Evolutionary conservation across 2,797 vertebrate genomes (phyloP).

Genomic region (Amblyopsis hoosieri): DNA sequence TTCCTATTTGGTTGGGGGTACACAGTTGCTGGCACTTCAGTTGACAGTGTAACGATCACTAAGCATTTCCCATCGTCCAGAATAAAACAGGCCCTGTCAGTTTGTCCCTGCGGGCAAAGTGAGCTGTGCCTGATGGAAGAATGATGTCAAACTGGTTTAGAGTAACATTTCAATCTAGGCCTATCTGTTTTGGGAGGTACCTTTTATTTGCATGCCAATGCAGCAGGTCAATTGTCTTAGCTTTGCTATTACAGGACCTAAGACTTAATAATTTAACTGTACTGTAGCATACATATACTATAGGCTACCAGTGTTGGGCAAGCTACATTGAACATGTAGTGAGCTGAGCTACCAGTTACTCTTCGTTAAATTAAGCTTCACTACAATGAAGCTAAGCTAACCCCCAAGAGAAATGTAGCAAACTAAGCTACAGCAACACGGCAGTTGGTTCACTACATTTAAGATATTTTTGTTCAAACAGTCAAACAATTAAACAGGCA

Average conservation of each 20-base stretch:
- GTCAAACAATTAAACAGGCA: too few species aligned
- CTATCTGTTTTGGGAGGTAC: conserved; percentile 52
- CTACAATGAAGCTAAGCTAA: too few species aligned
- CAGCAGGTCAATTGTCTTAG: conserved; percentile 45
- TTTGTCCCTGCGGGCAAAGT: conserved; percentile 69
- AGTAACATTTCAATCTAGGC: conserved; percentile 46
- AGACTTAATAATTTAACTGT: neutral
- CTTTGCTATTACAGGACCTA: conserved; percentile 35
- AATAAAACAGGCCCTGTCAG: conserved; percentile 59
- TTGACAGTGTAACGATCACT: conserved; percentile 11
- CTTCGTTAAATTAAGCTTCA: too few species aligned
- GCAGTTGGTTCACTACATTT: too few species aligned
- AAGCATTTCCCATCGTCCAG: conserved; percentile 42
- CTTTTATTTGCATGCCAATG: conserved; percentile 41
- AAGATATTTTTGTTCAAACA: too few species aligned
- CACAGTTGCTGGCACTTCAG: neutral
- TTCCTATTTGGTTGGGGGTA: neutral
- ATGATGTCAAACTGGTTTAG: conserved; percentile 81
- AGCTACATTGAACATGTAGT: too few species aligned
- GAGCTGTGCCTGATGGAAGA: conserved; percentile 75
- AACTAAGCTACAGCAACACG: too few species aligned
- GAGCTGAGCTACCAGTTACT: too few species aligned
- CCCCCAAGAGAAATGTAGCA: too few species aligned
- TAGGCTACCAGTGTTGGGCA: too few species aligned
- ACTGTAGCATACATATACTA: too few species aligned